phyloP scores from a whole-genome alignment of 2,113 vertebrate species.

The Clarias gariepinus region DNA sequence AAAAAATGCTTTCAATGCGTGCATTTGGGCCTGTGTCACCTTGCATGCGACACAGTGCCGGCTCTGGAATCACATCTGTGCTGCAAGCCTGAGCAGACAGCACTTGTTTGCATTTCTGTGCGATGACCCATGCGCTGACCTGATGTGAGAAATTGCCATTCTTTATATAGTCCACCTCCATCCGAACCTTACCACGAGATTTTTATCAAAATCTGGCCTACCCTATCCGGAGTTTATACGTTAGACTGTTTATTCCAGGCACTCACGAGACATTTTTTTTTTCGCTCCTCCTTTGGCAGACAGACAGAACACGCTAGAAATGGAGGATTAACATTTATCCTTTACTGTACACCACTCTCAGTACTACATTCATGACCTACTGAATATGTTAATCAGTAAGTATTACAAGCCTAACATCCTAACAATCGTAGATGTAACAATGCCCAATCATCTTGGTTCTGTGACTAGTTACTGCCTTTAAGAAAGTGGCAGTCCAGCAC shows the following conservation, averaged over 20 bases:
- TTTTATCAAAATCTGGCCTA: constrained; percentile 24
- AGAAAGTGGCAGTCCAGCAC: constrained; percentile 48
- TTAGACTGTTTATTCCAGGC: constrained; percentile 50
- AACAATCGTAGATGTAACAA: too few relatives aligned
- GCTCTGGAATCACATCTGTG: constrained; percentile 59
- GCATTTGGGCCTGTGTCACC: constrained; percentile 64
- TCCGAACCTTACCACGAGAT: constrained; percentile 39
- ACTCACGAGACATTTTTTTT: constrained; percentile 65
- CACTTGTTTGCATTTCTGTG: constrained; percentile 66
- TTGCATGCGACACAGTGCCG: constrained; percentile 63
- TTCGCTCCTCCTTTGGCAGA: constrained; percentile 46
- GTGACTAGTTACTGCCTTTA: background rate
- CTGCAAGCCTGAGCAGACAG: constrained; percentile 34
- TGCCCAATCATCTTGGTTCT: background rate
- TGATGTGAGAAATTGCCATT: constrained; percentile 45
- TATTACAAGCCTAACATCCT: constrained; percentile 2
- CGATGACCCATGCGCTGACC: constrained; percentile 60
- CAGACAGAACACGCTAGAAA: constrained; percentile 55
- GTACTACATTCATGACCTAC: constrained; percentile 1
- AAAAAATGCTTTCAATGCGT: constrained; percentile 66
- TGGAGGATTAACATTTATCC: constrained; percentile 50
- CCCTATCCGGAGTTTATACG: constrained; percentile 30
- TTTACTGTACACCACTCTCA: constrained; percentile 41
- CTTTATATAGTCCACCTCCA: constrained; percentile 45
- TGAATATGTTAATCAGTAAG: background rate